Conservation (phyloP, 1,140 invertebrate genomes). For the Mesaphorura yosii region DNA sequence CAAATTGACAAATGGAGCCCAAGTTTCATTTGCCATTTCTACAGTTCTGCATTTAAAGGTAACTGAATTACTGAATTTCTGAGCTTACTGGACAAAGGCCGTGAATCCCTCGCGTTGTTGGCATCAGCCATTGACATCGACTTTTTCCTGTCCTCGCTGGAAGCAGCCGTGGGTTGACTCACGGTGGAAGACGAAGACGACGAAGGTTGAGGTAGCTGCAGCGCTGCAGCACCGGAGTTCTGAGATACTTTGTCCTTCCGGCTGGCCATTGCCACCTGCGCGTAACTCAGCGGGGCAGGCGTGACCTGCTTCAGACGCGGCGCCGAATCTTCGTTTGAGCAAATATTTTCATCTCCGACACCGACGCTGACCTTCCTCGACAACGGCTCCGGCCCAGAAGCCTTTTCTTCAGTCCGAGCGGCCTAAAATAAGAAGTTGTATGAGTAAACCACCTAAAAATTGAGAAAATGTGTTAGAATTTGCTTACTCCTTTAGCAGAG, state of each 20-base stretch:
- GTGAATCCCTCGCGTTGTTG: conserved; percentile 23
- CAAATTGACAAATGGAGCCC: no score
- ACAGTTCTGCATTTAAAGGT: background rate
- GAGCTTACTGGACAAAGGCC: conserved; percentile 16
- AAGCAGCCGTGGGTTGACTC: conserved; percentile 4
- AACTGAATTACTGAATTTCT: background rate
- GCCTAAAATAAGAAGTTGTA: conserved; percentile 8
- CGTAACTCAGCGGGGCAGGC: conserved; percentile 71
- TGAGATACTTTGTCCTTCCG: conserved; percentile 19
- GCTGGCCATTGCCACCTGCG: conserved; percentile 62
- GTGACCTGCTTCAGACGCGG: conserved; percentile 35
- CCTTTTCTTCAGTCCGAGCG: background rate
- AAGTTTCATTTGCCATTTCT: no score
- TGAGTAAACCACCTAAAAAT: background rate
- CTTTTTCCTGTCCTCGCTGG: conserved; percentile 9
- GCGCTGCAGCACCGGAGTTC: background rate
- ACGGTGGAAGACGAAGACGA: background rate
- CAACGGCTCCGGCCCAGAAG: conserved; percentile 21
- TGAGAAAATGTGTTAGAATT: background rate
- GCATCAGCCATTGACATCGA: no score
- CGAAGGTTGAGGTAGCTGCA: conserved; percentile 8
- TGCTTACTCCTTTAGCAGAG: conserved; percentile 18
- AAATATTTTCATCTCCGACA: conserved; percentile 22
- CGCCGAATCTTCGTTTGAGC: conserved; percentile 28
- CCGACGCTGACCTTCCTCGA: conserved; percentile 26